Conservation (phyloP, 2,888 invertebrate genomes). For the Drosophila leonis region DNA sequence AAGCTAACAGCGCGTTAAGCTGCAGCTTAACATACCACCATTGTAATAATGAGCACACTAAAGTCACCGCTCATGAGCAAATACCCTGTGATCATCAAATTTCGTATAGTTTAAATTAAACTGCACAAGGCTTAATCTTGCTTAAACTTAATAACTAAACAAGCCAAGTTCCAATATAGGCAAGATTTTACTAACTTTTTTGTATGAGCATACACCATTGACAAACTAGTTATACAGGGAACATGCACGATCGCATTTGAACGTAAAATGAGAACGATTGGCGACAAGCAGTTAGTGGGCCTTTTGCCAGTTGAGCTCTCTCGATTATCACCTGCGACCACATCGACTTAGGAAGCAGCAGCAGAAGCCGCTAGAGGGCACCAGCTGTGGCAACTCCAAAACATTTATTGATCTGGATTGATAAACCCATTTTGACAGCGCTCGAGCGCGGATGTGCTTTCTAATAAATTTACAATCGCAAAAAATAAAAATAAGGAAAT, state of each 20-base stretch:
- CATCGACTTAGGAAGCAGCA: constrained; percentile 18
- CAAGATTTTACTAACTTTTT: background rate
- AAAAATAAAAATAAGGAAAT: background rate
- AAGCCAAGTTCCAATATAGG: background rate
- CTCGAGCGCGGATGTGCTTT: constrained; percentile 40
- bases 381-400: constrained; percentile 26
- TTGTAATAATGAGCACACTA: background rate
- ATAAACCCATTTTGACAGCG: constrained; percentile 44
- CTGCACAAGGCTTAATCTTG: background rate
- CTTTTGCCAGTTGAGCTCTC: constrained; percentile 24
- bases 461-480: background rate
- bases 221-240: background rate
- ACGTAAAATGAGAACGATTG: constrained; percentile 19
- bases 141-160: background rate
- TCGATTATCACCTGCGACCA: constrained; percentile 20
- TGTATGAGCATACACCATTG: background rate
- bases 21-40: background rate
- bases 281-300: constrained; percentile 11
- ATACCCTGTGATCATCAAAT: background rate
- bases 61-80: background rate
- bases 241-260: background rate
- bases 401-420: constrained; percentile 22
- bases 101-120: background rate
- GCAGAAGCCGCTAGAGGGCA: constrained; percentile 1
- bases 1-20: background rate